A percentile compares a stretch with the other conserved stretches of the same genome.
phyloP scores from a whole-genome alignment of 2,797 vertebrate genomes.

The Mormyrus hasselquistii region DNA sequence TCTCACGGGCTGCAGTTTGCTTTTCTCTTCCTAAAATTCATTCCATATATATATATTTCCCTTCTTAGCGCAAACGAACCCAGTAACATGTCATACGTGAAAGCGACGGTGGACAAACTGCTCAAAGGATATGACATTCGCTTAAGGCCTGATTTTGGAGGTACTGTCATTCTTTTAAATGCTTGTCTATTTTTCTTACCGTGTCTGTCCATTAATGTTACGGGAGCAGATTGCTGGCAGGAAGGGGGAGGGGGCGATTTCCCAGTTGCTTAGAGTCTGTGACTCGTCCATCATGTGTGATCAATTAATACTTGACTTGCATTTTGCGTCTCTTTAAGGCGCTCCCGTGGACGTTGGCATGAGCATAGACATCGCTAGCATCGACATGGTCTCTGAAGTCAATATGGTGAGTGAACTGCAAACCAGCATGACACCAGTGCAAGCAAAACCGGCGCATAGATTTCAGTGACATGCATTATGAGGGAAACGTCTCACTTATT shows the following conservation, averaged over 20 bases:
- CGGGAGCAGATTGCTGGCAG: not conserved
- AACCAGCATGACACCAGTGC: constrained; percentile 7
- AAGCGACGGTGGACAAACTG: constrained; percentile 78
- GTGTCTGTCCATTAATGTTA: not conserved
- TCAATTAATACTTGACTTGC: not conserved
- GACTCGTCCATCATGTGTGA: not conserved
- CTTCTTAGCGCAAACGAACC: constrained; percentile 64
- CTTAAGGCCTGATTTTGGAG: constrained; percentile 80
- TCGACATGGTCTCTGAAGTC: constrained; percentile 82
- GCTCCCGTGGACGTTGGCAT: constrained; percentile 79
- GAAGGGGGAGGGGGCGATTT: not conserved
- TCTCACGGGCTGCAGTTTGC: constrained; percentile 33
- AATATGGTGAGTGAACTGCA: constrained; percentile 76
- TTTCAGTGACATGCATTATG: not conserved
- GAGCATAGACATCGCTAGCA: constrained; percentile 79
- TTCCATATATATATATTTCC: constrained; percentile 34
- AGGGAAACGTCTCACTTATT: not conserved
- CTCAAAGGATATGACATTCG: constrained; percentile 82
- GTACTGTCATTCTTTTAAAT: constrained; percentile 46
- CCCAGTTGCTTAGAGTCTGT: not conserved
- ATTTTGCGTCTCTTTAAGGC: constrained; percentile 51
- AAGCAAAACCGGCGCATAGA: not conserved
- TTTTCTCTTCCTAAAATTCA: not conserved
- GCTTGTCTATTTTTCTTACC: not conserved
- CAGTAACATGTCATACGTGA: constrained; percentile 71